A percentile compares a stretch with the other conserved stretches of the same genome.
Conservation (phyloP, 2,113 vertebrate genomes). For the Onychorhynchus coronatus region DNA sequence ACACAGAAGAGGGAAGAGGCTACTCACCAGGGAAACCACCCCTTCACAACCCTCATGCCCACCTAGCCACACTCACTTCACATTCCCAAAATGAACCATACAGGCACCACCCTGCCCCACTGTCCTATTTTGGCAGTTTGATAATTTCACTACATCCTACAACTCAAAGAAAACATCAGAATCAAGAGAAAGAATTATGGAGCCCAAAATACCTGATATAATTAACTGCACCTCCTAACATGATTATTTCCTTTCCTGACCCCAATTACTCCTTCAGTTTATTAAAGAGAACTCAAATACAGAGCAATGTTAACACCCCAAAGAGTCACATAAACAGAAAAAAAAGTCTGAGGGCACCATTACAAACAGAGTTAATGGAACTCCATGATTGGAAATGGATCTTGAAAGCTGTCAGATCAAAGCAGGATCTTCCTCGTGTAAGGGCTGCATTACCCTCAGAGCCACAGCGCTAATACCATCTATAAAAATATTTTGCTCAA, state of each 20-base stretch:
- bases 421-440: slow-evolving; percentile 26
- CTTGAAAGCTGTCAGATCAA: slow-evolving; percentile 67
- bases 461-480: slow-evolving; percentile 44
- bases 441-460: slow-evolving; percentile 47
- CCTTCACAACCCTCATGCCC: accelerated
- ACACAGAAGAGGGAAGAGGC: not conserved
- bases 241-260: not conserved
- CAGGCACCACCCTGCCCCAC: not conserved
- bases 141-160: not conserved
- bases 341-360: slow-evolving; percentile 37
- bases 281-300: not conserved
- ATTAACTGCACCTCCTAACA: not conserved
- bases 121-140: not conserved
- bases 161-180: not conserved
- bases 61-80: not conserved
- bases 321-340: slow-evolving; percentile 33
- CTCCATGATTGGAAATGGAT: slow-evolving; percentile 43
- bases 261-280: slow-evolving; percentile 41
- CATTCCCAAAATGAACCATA: not conserved
- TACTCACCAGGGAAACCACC: not conserved
- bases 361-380: slow-evolving; percentile 54
- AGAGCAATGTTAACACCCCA: not conserved
- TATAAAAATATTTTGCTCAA: slow-evolving; percentile 53
- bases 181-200: not conserved
- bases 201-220: slow-evolving; percentile 8